Evolutionary conservation across 2,888 invertebrate species (phyloP).

Genomic region (Noctuana brunneofusca): DNA sequence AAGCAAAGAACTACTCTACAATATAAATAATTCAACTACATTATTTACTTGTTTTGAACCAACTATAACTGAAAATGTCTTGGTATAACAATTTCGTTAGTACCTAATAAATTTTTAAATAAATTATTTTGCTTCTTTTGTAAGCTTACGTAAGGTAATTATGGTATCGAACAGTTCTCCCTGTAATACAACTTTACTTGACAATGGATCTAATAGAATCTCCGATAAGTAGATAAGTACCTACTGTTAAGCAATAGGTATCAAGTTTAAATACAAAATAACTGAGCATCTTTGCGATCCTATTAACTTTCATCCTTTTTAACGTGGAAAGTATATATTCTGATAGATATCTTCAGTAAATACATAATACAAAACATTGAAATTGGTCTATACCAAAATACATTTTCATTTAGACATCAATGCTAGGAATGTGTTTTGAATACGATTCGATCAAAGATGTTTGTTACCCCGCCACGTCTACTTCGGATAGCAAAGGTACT

Average conservation of each 20-base stretch:
- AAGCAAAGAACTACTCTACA: not conserved
- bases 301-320: not conserved
- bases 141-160: not conserved
- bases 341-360: no score
- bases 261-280: not conserved
- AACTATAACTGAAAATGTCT: not conserved
- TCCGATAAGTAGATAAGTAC: not conserved
- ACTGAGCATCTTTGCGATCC: constrained; percentile 3
- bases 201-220: not conserved
- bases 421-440: no score
- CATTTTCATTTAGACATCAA: no score
- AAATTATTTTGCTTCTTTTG: not conserved
- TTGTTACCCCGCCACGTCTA: no score
- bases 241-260: constrained; percentile 5
- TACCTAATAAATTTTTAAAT: not conserved
- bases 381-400: not conserved
- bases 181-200: not conserved
- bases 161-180: not conserved
- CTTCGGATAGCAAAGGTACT: no score
- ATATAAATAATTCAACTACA: not conserved
- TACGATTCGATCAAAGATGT: no score
- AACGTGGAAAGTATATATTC: no score
- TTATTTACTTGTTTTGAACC: not conserved
- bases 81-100: not conserved
- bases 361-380: not conserved